These are phyloP conservation scores for Acronicta psi DNA, from an alignment of 2,888 invertebrate genomes.

Conservation along the genomic window DNA sequence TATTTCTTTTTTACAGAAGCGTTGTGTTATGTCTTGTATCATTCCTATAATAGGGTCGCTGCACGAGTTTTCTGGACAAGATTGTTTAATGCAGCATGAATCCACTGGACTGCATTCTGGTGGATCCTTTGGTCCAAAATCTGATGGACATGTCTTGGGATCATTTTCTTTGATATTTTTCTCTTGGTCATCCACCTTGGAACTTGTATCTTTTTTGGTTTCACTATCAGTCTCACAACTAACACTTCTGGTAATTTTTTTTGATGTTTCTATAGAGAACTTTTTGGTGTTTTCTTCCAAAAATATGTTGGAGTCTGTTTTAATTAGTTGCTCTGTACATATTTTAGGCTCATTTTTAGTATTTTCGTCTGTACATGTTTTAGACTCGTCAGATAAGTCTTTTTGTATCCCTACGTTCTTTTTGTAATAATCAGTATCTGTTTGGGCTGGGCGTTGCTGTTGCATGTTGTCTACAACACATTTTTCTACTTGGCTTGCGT, in stretches of 20 bases:
- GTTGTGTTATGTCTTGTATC: constrained; percentile 80
- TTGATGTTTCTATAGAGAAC: not conserved
- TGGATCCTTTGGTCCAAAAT: not conserved
- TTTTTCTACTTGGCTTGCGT: constrained; percentile 11
- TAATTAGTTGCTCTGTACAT: too few relatives aligned
- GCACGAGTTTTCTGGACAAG: not conserved
- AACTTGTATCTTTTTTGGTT: not conserved
- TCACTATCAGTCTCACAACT: constrained; percentile 24
- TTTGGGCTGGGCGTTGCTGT: too few relatives aligned
- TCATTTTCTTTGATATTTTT: constrained; percentile 1
- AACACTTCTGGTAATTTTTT: constrained; percentile 21
- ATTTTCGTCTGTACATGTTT: too few relatives aligned
- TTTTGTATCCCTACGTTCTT: constrained; percentile 55
- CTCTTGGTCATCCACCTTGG: not conserved
- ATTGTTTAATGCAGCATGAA: constrained; percentile 8
- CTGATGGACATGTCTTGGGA: not conserved
- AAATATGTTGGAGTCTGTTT: too few relatives aligned
- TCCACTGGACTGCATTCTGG: not conserved
- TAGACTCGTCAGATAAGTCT: constrained; percentile 17
- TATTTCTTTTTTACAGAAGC: constrained; percentile 78
- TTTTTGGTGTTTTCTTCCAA: not conserved
- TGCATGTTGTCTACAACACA: not conserved
- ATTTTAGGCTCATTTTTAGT: too few relatives aligned
- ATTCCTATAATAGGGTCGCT: constrained; percentile 74
- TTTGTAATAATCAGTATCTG: not conserved